Percentiles rank a stretch among this genome's conserved stretches.
Conservation (phyloP, 2,888 invertebrate genomes). For the Phymatocera aterrima region DNA sequence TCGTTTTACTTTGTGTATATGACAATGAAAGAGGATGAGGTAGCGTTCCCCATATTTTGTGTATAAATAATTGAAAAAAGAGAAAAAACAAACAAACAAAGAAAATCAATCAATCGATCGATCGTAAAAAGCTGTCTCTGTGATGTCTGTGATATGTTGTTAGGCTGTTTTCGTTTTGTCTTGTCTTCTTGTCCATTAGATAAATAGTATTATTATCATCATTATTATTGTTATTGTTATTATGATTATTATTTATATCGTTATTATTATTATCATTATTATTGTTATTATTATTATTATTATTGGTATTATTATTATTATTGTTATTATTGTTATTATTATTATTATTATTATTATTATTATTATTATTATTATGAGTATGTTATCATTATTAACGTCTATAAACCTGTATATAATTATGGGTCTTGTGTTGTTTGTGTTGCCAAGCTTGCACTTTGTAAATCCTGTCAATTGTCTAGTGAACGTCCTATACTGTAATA, state of each 20-base stretch:
- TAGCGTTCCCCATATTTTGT: slow-evolving; percentile 24
- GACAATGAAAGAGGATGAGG: slow-evolving; percentile 25
- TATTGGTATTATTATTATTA: too few relatives aligned
- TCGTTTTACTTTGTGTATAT: slow-evolving; percentile 18
- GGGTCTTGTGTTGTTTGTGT: slow-evolving; percentile 70
- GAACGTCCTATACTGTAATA: slow-evolving; percentile 62
- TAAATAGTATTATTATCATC: too few relatives aligned
- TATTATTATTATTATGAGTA: too few relatives aligned
- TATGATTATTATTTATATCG: too few relatives aligned
- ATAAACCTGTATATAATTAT: too few relatives aligned
- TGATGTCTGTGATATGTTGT: slow-evolving; percentile 73
- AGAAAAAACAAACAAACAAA: slow-evolving; percentile 22
- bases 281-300: too few relatives aligned
- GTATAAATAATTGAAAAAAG: slow-evolving; percentile 8
- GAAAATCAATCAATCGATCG: slow-evolving; percentile 32
- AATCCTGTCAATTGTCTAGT: slow-evolving; percentile 68
- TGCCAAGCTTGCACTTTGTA: slow-evolving; percentile 70
- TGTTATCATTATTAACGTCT: slow-evolving; percentile 57
- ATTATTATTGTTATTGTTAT: too few relatives aligned
- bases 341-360: too few relatives aligned
- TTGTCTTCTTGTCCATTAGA: slow-evolving; percentile 72
- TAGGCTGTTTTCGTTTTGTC: slow-evolving; percentile 72
- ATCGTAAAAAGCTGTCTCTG: slow-evolving; percentile 55
- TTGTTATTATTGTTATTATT: too few relatives aligned
- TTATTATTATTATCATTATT: too few relatives aligned